Conservation (phyloP, 2,888 invertebrate species). For the Mythimna loreyi region DNA sequence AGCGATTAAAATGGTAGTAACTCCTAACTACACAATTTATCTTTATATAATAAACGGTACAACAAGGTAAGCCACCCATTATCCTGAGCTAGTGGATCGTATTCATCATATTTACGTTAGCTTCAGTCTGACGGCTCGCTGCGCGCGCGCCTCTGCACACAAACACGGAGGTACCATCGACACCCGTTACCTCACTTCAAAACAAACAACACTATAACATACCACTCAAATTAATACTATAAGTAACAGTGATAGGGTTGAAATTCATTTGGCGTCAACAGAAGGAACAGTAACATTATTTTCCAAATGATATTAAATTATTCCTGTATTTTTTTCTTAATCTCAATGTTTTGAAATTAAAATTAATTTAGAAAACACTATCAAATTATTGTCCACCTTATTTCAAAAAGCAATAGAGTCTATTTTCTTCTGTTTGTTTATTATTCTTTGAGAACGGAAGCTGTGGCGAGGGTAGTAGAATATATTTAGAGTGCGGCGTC, state of each 20-base stretch:
- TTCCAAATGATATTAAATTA: constrained; percentile 62
- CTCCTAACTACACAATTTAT: constrained; percentile 4
- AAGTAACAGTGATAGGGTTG: neutral
- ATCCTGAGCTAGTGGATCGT: constrained; percentile 38
- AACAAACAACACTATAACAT: constrained; percentile 51
- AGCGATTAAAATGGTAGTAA: neutral
- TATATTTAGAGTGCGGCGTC: constrained; percentile 65
- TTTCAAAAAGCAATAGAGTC: constrained; percentile 20
- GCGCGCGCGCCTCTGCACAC: constrained; percentile 70
- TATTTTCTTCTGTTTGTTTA: constrained; percentile 45
- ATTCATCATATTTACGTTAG: constrained; percentile 67
- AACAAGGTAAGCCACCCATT: constrained; percentile 44
- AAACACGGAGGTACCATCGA: constrained; percentile 77
- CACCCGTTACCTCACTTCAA: constrained; percentile 55
- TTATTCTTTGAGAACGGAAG: constrained; percentile 57
- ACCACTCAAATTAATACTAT: constrained; percentile 23
- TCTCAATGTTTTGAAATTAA: constrained; percentile 52
- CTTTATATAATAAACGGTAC: constrained; percentile 34
- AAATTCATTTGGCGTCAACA: constrained; percentile 26
- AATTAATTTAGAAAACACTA: constrained; percentile 50
- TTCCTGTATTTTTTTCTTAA: constrained; percentile 56
- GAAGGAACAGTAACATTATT: constrained; percentile 57
- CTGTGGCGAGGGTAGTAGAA: constrained; percentile 59
- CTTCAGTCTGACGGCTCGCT: constrained; percentile 69
- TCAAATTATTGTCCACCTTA: constrained; percentile 26